Evolutionary conservation across 2,888 invertebrate species (phyloP).

Genomic region (Netelia virgata): DNA sequence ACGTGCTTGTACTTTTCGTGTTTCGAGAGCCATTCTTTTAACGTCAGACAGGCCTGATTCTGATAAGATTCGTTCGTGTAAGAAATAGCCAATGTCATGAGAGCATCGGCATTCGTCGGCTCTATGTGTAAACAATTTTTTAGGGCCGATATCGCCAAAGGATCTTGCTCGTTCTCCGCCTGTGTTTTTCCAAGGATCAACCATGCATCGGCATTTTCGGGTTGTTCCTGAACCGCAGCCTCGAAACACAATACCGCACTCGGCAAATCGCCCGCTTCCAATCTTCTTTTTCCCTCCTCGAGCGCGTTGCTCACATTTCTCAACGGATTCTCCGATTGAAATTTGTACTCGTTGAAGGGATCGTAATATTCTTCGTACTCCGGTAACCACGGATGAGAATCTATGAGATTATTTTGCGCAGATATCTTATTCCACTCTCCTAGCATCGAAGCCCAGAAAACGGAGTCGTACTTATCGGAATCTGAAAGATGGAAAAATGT

Average conservation of each 20-base stretch:
- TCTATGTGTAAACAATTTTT: slow-evolving; percentile 93
- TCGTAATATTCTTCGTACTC: slow-evolving; percentile 88
- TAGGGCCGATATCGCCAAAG: slow-evolving; percentile 95
- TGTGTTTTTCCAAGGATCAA: slow-evolving; percentile 95
- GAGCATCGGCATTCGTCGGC: slow-evolving; percentile 92
- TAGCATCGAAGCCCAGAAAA: slow-evolving; percentile 89
- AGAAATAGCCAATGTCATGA: slow-evolving; percentile 96
- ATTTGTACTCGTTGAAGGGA: slow-evolving; percentile 91
- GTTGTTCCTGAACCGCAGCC: slow-evolving; percentile 94
- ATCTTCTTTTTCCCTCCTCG: slow-evolving; percentile 93
- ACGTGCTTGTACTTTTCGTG: slow-evolving; percentile 94
- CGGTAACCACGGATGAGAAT: slow-evolving; percentile 90
- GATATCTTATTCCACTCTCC: slow-evolving; percentile 93
- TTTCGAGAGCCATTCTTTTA: slow-evolving; percentile 91
- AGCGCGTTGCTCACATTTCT: slow-evolving; percentile 91
- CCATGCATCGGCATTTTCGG: slow-evolving; percentile 94
- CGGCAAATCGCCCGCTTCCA: slow-evolving; percentile 95
- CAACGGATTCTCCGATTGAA: slow-evolving; percentile 95
- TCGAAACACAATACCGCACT: slow-evolving; percentile 98
- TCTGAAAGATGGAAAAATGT: slow-evolving; percentile 67
- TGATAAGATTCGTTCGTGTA: slow-evolving; percentile 98
- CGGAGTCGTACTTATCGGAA: slow-evolving; percentile 87
- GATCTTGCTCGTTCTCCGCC: slow-evolving; percentile 99
- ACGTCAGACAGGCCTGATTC: slow-evolving; percentile 93
- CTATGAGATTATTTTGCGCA: slow-evolving; percentile 85